Conservation (phyloP, 2,113 vertebrate species). For the Trogon melanurus region DNA sequence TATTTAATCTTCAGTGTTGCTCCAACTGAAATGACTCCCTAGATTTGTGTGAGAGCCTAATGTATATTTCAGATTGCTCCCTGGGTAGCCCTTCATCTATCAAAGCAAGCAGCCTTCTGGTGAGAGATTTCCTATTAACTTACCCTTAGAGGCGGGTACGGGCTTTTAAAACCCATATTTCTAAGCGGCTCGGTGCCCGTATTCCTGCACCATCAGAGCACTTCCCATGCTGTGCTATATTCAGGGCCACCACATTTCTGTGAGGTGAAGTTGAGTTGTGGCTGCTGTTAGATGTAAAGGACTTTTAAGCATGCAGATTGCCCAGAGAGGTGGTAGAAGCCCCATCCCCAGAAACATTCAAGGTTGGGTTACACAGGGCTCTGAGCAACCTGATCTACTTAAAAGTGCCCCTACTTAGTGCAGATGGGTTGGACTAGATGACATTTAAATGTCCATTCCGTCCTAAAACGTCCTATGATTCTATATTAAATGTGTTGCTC, state of each 20-base stretch:
- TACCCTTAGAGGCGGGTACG: neutral
- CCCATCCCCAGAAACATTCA: too few relatives aligned
- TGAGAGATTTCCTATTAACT: constrained; percentile 42
- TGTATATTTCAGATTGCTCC: constrained; percentile 46
- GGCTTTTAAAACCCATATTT: neutral
- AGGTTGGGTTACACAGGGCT: too few relatives aligned
- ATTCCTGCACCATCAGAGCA: neutral
- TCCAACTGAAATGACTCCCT: constrained; percentile 40
- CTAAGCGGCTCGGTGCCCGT: neutral
- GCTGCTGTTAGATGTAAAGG: rapidly evolving
- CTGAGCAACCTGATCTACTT: too few relatives aligned
- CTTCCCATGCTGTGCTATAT: neutral
- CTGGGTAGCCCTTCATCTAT: constrained; percentile 35
- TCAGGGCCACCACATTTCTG: neutral
- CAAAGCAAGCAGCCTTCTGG: constrained; percentile 19
- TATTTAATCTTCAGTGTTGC: constrained; percentile 47
- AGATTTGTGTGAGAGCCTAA: constrained; percentile 46
- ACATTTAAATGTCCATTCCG: too few relatives aligned
- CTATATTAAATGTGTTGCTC: neutral
- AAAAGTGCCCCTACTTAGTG: too few relatives aligned
- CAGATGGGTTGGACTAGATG: too few relatives aligned
- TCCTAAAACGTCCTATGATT: too few relatives aligned
- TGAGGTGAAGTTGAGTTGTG: neutral
- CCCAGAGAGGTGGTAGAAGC: too few relatives aligned
- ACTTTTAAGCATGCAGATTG: neutral